Evolutionary conservation across 2,888 invertebrate species (phyloP).

Genomic region (Pyrochroa serraticornis): DNA sequence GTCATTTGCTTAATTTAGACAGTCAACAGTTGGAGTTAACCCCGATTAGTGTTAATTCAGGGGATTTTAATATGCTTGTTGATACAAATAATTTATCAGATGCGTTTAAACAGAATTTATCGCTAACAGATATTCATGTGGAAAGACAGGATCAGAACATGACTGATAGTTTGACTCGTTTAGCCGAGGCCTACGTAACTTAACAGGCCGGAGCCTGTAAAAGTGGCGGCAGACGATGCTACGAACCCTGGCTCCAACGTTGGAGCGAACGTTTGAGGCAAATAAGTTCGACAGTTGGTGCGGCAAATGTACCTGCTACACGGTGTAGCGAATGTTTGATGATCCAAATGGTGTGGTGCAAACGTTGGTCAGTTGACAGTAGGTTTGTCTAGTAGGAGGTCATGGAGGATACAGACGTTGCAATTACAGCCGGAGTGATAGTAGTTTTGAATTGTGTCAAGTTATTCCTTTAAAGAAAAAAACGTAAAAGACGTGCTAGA

Average conservation of each 20-base stretch:
- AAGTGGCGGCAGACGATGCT: no score
- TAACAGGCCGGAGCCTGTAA: no score
- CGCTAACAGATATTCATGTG: constrained; percentile 55
- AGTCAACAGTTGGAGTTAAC: constrained; percentile 54
- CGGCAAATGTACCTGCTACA: no score
- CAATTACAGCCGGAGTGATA: not conserved
- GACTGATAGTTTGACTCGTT: constrained; percentile 64
- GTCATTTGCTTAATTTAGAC: constrained; percentile 57
- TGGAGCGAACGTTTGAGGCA: no score
- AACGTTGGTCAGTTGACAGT: no score
- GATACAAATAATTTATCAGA: constrained; percentile 58
- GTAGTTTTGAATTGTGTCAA: not conserved
- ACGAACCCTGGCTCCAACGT: no score
- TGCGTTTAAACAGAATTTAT: constrained; percentile 57
- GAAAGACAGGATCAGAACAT: constrained; percentile 54
- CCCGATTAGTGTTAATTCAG: constrained; percentile 15
- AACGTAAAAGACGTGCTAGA: constrained; percentile 1
- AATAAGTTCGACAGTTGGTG: no score
- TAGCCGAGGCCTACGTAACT: no score
- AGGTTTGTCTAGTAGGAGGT: not conserved
- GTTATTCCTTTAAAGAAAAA: not conserved
- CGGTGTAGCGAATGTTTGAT: no score
- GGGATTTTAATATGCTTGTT: constrained; percentile 9
- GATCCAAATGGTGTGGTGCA: no score
- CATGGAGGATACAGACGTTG: not conserved